A percentile compares a stretch with the other conserved stretches of the same genome.
phyloP scores from a whole-genome alignment of 2,113 vertebrate species.

The Rhadina sibilatrix region DNA sequence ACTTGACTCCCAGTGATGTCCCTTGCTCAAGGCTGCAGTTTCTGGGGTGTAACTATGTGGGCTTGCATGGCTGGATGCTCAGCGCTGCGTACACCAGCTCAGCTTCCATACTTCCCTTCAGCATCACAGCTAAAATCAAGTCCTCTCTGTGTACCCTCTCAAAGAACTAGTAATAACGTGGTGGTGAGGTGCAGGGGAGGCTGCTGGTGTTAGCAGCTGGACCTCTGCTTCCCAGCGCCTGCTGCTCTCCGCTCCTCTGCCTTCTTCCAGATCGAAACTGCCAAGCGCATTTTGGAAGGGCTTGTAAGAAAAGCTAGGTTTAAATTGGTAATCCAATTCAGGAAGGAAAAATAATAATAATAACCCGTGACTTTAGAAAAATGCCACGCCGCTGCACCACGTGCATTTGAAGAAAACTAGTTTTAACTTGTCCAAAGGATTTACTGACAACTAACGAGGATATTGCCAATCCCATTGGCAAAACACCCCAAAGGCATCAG shows the following conservation, averaged over 20 bases:
- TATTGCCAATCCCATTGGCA: not conserved
- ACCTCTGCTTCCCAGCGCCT: not conserved
- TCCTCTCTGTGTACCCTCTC: not conserved
- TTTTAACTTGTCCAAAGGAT: not conserved
- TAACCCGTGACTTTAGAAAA: not conserved
- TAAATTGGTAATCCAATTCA: not conserved
- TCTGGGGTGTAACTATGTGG: not conserved
- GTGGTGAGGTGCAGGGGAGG: not conserved
- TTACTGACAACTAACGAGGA: not conserved
- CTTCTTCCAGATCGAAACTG: not conserved
- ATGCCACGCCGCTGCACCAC: rapidly evolving
- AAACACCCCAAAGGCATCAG: not conserved
- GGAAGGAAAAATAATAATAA: not conserved
- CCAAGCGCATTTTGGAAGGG: not conserved
- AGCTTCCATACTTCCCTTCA: not conserved
- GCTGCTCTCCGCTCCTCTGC: not conserved
- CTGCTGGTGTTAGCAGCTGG: not conserved
- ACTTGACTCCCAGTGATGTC: not conserved
- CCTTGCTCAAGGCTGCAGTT: not conserved
- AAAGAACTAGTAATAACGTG: not conserved
- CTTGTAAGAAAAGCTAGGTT: not conserved
- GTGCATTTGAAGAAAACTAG: not conserved
- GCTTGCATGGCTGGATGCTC: not conserved
- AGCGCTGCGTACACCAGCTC: not conserved
- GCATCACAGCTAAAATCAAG: not conserved